Base-by-base conservation (phyloP, 2,888 invertebrate genomes). In the Leuctra nigra region DNA sequence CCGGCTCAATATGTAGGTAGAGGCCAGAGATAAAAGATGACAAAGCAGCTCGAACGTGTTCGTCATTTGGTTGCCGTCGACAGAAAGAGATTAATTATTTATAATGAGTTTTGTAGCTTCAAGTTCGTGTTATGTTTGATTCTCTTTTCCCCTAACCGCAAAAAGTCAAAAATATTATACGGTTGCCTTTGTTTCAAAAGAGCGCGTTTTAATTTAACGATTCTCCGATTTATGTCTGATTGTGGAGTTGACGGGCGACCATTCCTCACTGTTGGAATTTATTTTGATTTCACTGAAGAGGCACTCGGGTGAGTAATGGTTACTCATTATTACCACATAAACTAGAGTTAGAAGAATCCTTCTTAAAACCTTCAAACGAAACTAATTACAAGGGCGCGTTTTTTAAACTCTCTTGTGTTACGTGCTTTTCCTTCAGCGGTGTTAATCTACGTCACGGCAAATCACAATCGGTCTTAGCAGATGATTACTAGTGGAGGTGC, bases 261-360 rank as follows among this genome's bases (percentile, higher is more conserved):
- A 47, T 35, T 50, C 20, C 35, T 20, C 18, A 18, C 20, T 35
- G 35, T n/a, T n/a, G 22, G 44, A 44, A 22, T 44, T 44, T 44
- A 44, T 44, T 50, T 50, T 35, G 35, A 13, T 33, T 22, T 20
- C 35, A 18, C 11, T 9, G 50, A 33, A 50, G 41, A 44, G 22
- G 50, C 35, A 11, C 1, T 18, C 48, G 50, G 2, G 50, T 50
- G 50, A 50, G 33, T 50, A 35, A 50, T 50, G 50, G 22, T 22
- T 7, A 33, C 16, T 50, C 50, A 50, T 50, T 50, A 50, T 35
- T 35, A 50, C 50, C 50, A 35, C 50, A 50, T 50, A 35, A 33
- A 50, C 35, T 33, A 20, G 18, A n/a, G n/a, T n/a, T n/a, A 50
- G 18, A 22, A 20, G 33, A 50, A 33, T 50, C 50, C 18, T 13